phyloP scores from a whole-genome alignment of 2,888 invertebrate genomes.

The Anarsia innoxiella region DNA sequence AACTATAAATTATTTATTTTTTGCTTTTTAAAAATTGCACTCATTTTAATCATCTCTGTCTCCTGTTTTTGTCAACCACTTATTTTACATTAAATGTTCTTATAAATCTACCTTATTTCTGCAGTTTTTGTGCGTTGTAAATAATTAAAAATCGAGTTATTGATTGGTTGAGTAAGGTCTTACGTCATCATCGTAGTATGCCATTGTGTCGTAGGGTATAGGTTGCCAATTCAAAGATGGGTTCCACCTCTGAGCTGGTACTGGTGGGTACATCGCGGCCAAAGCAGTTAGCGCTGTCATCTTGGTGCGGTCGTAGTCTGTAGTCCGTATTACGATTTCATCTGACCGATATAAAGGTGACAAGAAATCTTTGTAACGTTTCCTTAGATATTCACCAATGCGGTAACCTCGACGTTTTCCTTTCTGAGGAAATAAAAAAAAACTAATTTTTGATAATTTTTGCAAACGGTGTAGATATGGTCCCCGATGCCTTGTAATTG shows the following conservation, averaged over 20 bases:
- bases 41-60: no score
- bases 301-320: constrained; percentile 83
- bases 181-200: constrained; percentile 53
- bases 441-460: no score
- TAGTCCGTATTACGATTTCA: constrained; percentile 73
- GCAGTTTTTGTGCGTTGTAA: no score
- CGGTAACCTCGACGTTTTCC: constrained; percentile 67
- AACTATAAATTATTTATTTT: no score
- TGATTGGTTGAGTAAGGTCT: no score
- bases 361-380: constrained; percentile 58
- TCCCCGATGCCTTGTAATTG: no score
- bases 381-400: constrained; percentile 64
- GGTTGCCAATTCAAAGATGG: constrained; percentile 79
- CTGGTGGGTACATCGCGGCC: constrained; percentile 81
- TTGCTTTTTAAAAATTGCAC: no score
- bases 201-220: constrained; percentile 71
- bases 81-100: no score
- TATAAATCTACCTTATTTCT: no score
- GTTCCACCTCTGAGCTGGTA: constrained; percentile 72
- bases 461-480: no score
- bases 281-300: constrained; percentile 82
- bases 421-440: constrained; percentile 41
- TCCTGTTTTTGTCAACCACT: no score
- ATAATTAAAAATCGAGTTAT: no score
- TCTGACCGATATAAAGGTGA: constrained; percentile 60